Conservation (phyloP, 2,888 invertebrate genomes). For the Hoplodrina blanda region DNA sequence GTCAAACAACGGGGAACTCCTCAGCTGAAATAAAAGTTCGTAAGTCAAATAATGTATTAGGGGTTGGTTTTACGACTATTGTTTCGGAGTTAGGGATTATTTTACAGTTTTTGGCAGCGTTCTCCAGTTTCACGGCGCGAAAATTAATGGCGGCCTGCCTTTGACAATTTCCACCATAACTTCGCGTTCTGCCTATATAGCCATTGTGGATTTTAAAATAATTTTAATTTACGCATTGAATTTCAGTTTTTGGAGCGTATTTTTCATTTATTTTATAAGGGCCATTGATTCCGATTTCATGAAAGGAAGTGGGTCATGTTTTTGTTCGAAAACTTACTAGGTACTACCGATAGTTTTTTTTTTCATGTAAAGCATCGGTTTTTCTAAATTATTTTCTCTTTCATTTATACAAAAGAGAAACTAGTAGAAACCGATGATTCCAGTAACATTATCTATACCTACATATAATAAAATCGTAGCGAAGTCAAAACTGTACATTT, state of each 20-base stretch:
- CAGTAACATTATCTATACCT: no score
- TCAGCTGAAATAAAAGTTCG: slow-evolving; percentile 56
- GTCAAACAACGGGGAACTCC: slow-evolving; percentile 29
- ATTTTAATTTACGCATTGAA: slow-evolving; percentile 38
- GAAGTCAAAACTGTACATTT: no score
- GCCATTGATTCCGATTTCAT: slow-evolving; percentile 16
- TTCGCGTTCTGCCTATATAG: slow-evolving; percentile 56
- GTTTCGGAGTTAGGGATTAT: slow-evolving; percentile 70
- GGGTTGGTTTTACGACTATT: slow-evolving; percentile 66
- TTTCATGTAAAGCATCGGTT: neutral
- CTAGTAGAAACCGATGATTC: no score
- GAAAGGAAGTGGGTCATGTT: slow-evolving; percentile 15
- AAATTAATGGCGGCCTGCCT: slow-evolving; percentile 74
- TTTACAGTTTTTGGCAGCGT: slow-evolving; percentile 75
- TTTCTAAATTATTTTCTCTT: no score
- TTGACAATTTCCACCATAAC: slow-evolving; percentile 74
- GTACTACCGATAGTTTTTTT: neutral
- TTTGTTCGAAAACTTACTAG: neutral
- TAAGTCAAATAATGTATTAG: slow-evolving; percentile 64
- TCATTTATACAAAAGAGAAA: no score
- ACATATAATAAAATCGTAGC: no score
- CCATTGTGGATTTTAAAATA: slow-evolving; percentile 45
- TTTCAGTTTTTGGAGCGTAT: slow-evolving; percentile 9
- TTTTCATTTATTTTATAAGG: slow-evolving; percentile 20
- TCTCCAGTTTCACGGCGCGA: slow-evolving; percentile 47